phyloP scores from a whole-genome alignment of 2,888 invertebrate species.

The Platypus cylindrus region DNA sequence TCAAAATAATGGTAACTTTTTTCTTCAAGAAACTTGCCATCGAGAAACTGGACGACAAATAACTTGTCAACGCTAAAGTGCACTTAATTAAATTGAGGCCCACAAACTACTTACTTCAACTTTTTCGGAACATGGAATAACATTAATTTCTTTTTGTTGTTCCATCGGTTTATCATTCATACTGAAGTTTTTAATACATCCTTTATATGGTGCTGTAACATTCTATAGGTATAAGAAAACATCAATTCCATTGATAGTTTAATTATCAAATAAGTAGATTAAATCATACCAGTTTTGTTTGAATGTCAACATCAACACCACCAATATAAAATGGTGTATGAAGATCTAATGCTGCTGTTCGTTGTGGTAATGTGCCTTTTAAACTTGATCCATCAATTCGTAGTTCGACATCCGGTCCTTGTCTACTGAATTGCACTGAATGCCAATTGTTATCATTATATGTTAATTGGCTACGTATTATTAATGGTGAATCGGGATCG shows the following conservation, averaged over 20 bases:
- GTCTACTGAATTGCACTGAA: slow-evolving; percentile 52
- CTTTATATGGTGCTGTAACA: slow-evolving; percentile 57
- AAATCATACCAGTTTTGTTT: too few relatives aligned
- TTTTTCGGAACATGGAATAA: slow-evolving; percentile 66
- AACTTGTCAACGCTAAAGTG: neutral
- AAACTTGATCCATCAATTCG: slow-evolving; percentile 48
- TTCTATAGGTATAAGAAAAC: too few relatives aligned
- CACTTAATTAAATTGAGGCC: neutral
- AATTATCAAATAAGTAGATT: too few relatives aligned
- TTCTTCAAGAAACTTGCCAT: too few relatives aligned
- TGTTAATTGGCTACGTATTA: slow-evolving; percentile 40
- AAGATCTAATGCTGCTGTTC: slow-evolving; percentile 37
- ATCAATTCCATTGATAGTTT: too few relatives aligned
- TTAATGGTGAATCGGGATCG: slow-evolving; percentile 41
- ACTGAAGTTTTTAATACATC: slow-evolving; percentile 68
- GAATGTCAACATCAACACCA: too few relatives aligned
- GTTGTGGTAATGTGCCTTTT: slow-evolving; percentile 26
- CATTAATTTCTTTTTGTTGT: slow-evolving; percentile 44
- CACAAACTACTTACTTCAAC: slow-evolving; percentile 43
- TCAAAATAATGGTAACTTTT: too few relatives aligned
- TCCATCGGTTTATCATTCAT: slow-evolving; percentile 56
- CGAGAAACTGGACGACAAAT: too few relatives aligned
- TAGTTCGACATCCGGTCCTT: slow-evolving; percentile 49
- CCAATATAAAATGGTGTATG: slow-evolving; percentile 68
- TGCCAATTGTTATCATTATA: slow-evolving; percentile 76